These are phyloP conservation scores for Calephelis nemesis DNA, from an alignment of 1,140 invertebrate genomes.

Conservation along the genomic window DNA sequence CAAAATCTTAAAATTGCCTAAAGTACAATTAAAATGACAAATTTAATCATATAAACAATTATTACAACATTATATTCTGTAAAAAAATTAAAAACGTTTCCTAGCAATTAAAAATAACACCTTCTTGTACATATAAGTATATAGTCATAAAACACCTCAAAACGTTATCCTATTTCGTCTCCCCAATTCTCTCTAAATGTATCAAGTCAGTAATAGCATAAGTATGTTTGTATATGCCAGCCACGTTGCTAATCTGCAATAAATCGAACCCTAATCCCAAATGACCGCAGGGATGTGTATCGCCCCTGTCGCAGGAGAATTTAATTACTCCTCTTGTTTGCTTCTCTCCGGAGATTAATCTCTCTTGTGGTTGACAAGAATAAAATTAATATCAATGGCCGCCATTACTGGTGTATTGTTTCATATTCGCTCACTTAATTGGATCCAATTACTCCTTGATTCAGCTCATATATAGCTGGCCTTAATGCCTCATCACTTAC, in stretches of 20 bases:
- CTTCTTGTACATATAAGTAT: too few relatives aligned
- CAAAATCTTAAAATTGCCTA: too few relatives aligned
- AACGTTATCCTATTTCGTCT: too few relatives aligned
- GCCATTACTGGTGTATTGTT: conserved; percentile 30
- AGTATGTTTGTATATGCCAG: conserved; percentile 6
- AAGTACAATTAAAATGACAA: too few relatives aligned
- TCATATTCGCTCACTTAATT: conserved; percentile 21
- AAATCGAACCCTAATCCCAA: conserved; percentile 38
- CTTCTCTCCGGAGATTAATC: conserved; percentile 41
- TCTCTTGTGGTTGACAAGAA: conserved; percentile 33
- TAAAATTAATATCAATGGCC: conserved; percentile 37
- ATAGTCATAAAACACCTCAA: too few relatives aligned
- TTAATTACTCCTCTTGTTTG: conserved; percentile 56
- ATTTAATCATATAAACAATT: too few relatives aligned
- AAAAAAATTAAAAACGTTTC: too few relatives aligned
- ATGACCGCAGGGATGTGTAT: conserved; percentile 42
- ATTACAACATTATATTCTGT: too few relatives aligned
- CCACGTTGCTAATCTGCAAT: conserved; percentile 29
- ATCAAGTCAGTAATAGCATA: conserved; percentile 6
- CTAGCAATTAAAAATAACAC: too few relatives aligned
- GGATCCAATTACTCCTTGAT: conserved; percentile 13
- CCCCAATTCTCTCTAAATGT: not conserved
- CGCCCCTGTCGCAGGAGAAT: conserved; percentile 43
- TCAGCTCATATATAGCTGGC: conserved; percentile 13
- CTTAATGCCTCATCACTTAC: conserved; percentile 5